phyloP scores from a whole-genome alignment of 2,888 invertebrate species.

The Chouioia cunea region DNA sequence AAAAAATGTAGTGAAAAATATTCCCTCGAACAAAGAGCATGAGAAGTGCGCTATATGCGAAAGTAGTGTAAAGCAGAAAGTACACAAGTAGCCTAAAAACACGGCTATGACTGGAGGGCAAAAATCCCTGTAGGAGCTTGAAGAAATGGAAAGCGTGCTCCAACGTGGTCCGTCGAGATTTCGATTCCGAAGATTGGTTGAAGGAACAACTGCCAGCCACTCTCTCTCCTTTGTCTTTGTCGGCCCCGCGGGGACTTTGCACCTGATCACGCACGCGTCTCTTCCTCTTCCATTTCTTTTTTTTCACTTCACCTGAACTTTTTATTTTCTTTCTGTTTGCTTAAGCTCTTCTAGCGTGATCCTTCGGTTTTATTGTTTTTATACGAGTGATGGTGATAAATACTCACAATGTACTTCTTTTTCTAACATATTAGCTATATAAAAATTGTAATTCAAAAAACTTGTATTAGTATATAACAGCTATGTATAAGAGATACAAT shows the following conservation, averaged over 20 bases:
- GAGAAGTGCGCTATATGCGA: background rate
- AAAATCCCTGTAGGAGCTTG: background rate
- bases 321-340: constrained; percentile 15
- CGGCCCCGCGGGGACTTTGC: constrained; percentile 38
- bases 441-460: no score
- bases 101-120: no score
- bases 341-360: no score
- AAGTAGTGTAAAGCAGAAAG: background rate
- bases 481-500: no score
- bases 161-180: constrained; percentile 48
- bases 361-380: no score
- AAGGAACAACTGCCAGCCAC: constrained; percentile 7
- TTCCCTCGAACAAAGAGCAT: no score
- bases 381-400: constrained; percentile 1
- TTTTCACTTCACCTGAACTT: background rate
- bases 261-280: constrained; percentile 29
- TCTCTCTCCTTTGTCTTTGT: constrained; percentile 44
- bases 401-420: constrained; percentile 2
- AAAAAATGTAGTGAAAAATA: no score
- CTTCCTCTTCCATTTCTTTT: background rate
- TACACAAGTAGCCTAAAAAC: no score
- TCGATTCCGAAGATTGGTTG: constrained; percentile 43
- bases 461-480: no score
- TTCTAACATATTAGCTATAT: no score
- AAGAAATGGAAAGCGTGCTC: constrained; percentile 49